Conservation (phyloP, 2,113 vertebrate genomes). For the Rana temporaria region DNA sequence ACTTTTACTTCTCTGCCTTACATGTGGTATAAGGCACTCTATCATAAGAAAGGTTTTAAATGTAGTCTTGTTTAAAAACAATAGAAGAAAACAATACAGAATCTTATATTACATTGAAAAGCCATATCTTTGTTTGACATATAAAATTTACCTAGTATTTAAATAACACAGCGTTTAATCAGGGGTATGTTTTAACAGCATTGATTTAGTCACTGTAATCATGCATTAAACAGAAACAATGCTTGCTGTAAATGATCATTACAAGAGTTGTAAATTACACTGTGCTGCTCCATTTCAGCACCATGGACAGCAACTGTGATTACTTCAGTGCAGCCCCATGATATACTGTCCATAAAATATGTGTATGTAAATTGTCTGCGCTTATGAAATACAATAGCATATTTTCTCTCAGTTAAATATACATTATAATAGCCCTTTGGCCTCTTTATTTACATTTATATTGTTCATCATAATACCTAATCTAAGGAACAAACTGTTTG, state of each 20-base stretch:
- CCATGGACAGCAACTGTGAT: slow-evolving; percentile 31
- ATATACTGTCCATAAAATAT: background rate
- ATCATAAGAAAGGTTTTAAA: background rate
- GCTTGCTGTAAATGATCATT: slow-evolving; percentile 32
- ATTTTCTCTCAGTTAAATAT: background rate
- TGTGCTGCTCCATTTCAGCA: slow-evolving; percentile 21
- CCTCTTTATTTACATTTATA: too few species aligned
- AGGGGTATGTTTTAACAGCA: background rate
- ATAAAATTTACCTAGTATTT: background rate
- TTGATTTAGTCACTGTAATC: slow-evolving; percentile 29
- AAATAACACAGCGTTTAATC: slow-evolving; percentile 20
- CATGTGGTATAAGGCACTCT: background rate
- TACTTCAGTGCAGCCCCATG: background rate
- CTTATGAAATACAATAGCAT: background rate
- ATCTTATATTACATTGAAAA: background rate
- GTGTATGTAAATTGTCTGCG: background rate
- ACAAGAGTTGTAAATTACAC: slow-evolving; percentile 33
- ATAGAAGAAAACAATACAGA: background rate
- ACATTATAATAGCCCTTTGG: background rate
- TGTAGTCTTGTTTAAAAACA: background rate
- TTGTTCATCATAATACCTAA: too few species aligned
- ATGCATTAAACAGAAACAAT: slow-evolving; percentile 18
- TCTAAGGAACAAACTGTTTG: too few species aligned
- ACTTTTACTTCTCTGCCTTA: background rate
- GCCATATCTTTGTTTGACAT: background rate